Percentiles rank a stretch among this genome's conserved stretches.
phyloP scores from a whole-genome alignment of 2,113 vertebrate species.

The Clarias gariepinus region DNA sequence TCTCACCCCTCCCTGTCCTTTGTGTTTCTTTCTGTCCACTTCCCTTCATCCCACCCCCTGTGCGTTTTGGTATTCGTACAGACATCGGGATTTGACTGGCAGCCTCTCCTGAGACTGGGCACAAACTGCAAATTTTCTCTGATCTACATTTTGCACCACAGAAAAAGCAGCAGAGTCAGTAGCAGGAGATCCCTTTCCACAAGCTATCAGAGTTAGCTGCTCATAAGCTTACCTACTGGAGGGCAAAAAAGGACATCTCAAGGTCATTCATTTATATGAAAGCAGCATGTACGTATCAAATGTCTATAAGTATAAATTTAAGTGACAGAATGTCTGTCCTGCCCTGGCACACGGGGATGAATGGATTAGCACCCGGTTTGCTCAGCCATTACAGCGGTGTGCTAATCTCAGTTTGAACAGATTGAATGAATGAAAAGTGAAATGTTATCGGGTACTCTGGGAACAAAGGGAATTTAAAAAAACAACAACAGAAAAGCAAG shows the following conservation, averaged over 20 bases:
- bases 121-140: constrained; percentile 70
- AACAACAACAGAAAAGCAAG: constrained; percentile 36
- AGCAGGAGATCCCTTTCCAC: constrained; percentile 50
- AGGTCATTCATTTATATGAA: constrained; percentile 71
- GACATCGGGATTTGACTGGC: constrained; percentile 73
- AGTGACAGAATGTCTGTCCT: constrained; percentile 3
- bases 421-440: constrained; percentile 14
- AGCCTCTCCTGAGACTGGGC: constrained; percentile 72
- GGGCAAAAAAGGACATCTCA: constrained; percentile 75
- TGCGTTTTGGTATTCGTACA: constrained; percentile 74
- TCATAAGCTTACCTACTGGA: constrained; percentile 55
- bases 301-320: neutral
- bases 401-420: constrained; percentile 4
- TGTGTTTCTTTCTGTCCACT: constrained; percentile 24
- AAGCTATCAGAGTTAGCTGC: constrained; percentile 14
- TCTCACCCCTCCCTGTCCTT: constrained; percentile 39
- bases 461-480: constrained; percentile 31
- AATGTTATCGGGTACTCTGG: constrained; percentile 6
- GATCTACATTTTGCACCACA: constrained; percentile 78
- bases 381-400: neutral
- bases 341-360: neutral
- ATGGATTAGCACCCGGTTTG: constrained; percentile 11
- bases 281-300: constrained; percentile 40
- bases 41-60: constrained; percentile 44
- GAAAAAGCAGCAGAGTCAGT: constrained; percentile 58